A percentile compares a stretch with the other conserved stretches of the same genome.
phyloP scores from a whole-genome alignment of 2,113 vertebrate genomes.

The Lipophrys pholis region DNA sequence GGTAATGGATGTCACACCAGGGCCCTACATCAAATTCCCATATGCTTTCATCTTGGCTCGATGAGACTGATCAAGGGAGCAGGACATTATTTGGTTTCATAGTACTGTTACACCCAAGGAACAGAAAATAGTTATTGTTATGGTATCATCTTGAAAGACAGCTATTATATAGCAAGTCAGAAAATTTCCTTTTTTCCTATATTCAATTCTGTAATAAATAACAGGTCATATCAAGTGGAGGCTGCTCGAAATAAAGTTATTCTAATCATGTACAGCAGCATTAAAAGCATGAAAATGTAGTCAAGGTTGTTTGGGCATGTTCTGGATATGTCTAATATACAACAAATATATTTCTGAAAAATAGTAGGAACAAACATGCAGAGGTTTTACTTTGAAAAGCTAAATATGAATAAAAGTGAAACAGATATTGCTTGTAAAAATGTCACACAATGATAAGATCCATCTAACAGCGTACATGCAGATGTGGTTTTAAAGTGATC shows the following conservation, averaged over 20 bases:
- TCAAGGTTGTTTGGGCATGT: not conserved
- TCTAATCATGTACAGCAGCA: constrained; percentile 22
- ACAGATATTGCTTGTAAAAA: constrained; percentile 22
- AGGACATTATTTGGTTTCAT: constrained; percentile 74
- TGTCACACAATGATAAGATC: constrained; percentile 32
- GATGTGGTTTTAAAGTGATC: constrained; percentile 62
- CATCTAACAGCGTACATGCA: constrained; percentile 50
- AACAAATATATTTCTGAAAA: too few relatives aligned
- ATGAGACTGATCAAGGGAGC: constrained; percentile 82
- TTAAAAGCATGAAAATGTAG: constrained; percentile 9
- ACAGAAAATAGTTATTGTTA: constrained; percentile 72
- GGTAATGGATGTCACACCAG: constrained; percentile 77
- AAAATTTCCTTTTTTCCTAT: constrained; percentile 57
- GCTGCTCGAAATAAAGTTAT: constrained; percentile 29
- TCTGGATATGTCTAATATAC: too few relatives aligned
- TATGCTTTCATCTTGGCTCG: constrained; percentile 80
- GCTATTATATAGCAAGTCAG: constrained; percentile 51
- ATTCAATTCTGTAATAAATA: constrained; percentile 66
- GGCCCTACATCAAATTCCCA: constrained; percentile 75
- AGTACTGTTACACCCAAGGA: constrained; percentile 74
- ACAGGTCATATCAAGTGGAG: constrained; percentile 27
- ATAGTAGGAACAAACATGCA: not conserved
- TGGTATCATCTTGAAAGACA: constrained; percentile 74
- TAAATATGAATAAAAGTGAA: too few relatives aligned
- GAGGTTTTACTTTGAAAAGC: not conserved